Conservation (phyloP, 1,140 invertebrate species). For the Campoletis sonorensis region DNA sequence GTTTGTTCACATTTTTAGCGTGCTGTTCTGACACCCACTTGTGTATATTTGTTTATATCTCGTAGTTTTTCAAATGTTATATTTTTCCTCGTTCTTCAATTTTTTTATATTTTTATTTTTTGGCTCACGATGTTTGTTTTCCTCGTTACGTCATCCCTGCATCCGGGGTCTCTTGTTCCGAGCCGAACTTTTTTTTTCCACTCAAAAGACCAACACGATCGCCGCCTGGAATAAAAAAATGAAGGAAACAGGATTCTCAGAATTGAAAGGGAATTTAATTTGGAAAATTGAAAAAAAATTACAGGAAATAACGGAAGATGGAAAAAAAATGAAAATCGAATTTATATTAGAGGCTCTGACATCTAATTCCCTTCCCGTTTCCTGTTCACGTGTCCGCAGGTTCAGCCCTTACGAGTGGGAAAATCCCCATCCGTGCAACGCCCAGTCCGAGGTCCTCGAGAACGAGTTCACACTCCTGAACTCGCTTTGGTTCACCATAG, state of each 20-base stretch:
- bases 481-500: conserved; percentile 92
- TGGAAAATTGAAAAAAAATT: background rate
- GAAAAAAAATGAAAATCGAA: conserved; percentile 21
- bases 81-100: background rate
- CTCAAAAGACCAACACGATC: background rate
- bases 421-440: conserved; percentile 88
- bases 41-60: background rate
- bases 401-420: conserved; percentile 95
- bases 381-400: conserved; percentile 78
- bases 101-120: background rate
- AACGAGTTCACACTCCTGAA: conserved; percentile 94
- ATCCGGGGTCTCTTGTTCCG: conserved; percentile 46
- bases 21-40: background rate
- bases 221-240: too few relatives aligned
- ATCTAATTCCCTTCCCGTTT: conserved; percentile 68
- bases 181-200: conserved; percentile 28
- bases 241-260: background rate
- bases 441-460: conserved; percentile 86
- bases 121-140: conserved; percentile 34
- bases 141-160: conserved; percentile 37
- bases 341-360: conserved; percentile 60
- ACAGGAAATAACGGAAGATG: background rate
- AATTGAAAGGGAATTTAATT: too few relatives aligned
- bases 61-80: conserved; percentile 14
- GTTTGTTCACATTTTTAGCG: conserved; percentile 2